phyloP scores from a whole-genome alignment of 2,797 vertebrate genomes.

The Esox masquinongy region DNA sequence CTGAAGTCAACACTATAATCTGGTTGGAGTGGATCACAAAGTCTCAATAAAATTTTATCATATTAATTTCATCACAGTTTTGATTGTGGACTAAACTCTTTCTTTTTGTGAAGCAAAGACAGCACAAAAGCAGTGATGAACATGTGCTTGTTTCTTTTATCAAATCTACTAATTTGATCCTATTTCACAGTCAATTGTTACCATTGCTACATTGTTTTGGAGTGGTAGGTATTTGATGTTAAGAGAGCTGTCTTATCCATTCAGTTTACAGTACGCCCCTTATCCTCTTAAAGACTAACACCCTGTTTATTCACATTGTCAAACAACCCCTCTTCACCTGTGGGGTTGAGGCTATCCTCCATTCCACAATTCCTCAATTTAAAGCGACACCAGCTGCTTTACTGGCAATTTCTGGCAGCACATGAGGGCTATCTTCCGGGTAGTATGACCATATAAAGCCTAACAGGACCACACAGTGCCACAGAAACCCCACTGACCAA shows the following conservation, averaged over 20 bases:
- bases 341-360: not conserved
- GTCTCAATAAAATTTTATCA: slow-evolving; percentile 38
- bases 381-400: slow-evolving; percentile 16
- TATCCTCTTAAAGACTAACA: not conserved
- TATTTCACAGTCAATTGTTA: not conserved
- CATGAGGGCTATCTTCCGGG: not conserved
- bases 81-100: not conserved
- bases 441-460: not conserved
- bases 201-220: not conserved
- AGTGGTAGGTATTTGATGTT: not conserved
- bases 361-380: not conserved
- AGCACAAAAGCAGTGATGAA: not conserved
- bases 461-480: not conserved
- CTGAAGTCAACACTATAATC: slow-evolving; percentile 28
- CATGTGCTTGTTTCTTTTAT: not conserved
- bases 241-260: not conserved
- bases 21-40: slow-evolving; percentile 48
- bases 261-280: not conserved
- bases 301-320: not conserved
- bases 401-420: not conserved
- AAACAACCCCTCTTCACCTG: not conserved
- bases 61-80: slow-evolving; percentile 46
- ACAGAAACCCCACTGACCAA: not conserved
- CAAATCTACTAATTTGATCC: not conserved
- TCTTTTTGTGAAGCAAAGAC: not conserved